Conservation (phyloP, 2,888 invertebrate genomes). For the Cheilosia impressa region DNA sequence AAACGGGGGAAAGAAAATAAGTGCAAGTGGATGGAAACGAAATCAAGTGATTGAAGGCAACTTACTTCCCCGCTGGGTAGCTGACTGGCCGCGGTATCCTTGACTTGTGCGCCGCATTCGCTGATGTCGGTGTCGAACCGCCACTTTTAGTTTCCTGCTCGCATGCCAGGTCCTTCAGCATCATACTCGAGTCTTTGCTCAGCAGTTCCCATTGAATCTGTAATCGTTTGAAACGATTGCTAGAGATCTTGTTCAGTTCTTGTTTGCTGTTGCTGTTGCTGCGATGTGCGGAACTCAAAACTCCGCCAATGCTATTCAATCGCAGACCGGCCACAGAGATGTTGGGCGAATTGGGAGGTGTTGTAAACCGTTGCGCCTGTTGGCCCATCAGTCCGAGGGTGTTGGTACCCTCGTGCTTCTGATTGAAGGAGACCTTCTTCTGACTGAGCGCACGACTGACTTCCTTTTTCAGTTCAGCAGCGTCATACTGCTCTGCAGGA, state of each 20-base stretch:
- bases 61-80: constrained; percentile 83
- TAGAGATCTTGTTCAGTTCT: constrained; percentile 83
- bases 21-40: constrained; percentile 31
- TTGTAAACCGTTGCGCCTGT: constrained; percentile 83
- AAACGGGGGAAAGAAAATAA: constrained; percentile 15
- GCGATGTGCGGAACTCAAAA: constrained; percentile 74
- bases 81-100: constrained; percentile 83
- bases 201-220: constrained; percentile 84
- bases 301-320: constrained; percentile 70
- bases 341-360: constrained; percentile 91
- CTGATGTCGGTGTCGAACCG: constrained; percentile 83
- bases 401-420: constrained; percentile 71
- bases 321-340: constrained; percentile 85
- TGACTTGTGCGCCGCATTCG: constrained; percentile 80
- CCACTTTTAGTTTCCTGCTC: constrained; percentile 83
- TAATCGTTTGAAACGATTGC: constrained; percentile 83
- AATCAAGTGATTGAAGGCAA: constrained; percentile 22
- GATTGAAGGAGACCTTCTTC: constrained; percentile 83
- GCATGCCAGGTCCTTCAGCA: constrained; percentile 82
- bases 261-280: constrained; percentile 73
- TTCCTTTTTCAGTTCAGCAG: constrained; percentile 83
- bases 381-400: constrained; percentile 63
- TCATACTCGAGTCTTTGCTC: constrained; percentile 83
- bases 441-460: constrained; percentile 83
- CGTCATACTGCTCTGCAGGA: constrained; percentile 80